Percentiles rank a stretch among this genome's conserved stretches.
Evolutionary conservation across 2,888 invertebrate species (phyloP).

Genomic region (Drosophila incognita): DNA sequence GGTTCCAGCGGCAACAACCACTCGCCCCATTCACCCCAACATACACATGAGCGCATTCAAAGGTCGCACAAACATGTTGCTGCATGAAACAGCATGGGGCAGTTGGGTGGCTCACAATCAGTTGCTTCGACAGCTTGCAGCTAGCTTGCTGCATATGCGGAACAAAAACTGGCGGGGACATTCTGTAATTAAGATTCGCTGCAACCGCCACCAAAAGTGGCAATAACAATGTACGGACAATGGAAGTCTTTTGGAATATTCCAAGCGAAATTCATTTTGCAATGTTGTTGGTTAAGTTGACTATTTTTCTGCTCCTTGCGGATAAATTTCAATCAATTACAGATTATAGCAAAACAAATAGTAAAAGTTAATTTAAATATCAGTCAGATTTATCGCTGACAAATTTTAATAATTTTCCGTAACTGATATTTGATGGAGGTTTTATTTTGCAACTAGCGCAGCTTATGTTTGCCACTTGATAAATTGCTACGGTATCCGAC

Average conservation of each 20-base stretch:
- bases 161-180: neutral
- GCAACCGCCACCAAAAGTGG: slow-evolving; percentile 9
- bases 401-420: too few species aligned
- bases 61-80: slow-evolving; percentile 49
- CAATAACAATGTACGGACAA: slow-evolving; percentile 13
- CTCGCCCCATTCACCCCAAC: slow-evolving; percentile 12
- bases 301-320: neutral
- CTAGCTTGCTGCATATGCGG: neutral
- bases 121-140: slow-evolving; percentile 12
- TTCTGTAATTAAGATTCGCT: slow-evolving; percentile 40
- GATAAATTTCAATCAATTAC: neutral
- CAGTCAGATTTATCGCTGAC: too few species aligned
- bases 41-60: slow-evolving; percentile 31
- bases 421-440: neutral
- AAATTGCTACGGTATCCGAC: slow-evolving; percentile 20
- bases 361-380: too few species aligned
- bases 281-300: slow-evolving; percentile 6
- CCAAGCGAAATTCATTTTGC: neutral
- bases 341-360: too few species aligned
- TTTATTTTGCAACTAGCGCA: neutral
- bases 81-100: slow-evolving; percentile 8
- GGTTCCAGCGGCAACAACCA: slow-evolving; percentile 24
- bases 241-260: neutral
- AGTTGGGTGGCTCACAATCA: slow-evolving; percentile 16
- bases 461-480: slow-evolving; percentile 16